Base-by-base conservation (phyloP, 1,140 invertebrate species). In the Cherax quadricarinatus region DNA sequence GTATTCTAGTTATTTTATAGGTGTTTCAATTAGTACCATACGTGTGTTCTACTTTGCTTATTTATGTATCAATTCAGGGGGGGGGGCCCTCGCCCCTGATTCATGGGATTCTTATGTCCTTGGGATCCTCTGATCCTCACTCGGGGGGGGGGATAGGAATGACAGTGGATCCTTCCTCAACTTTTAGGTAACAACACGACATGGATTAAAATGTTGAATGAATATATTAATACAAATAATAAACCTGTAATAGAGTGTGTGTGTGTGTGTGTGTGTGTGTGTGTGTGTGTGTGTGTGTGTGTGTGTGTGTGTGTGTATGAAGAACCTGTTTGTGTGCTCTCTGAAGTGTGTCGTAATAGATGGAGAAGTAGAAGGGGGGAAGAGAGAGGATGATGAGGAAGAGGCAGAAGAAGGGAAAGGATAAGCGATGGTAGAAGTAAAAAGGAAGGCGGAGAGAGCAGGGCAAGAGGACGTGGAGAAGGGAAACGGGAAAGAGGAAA, bases 201-300 rank as follows among this genome's bases (percentile, higher is more conserved):
- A 41, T 41, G 30, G 30, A 41, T 41, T 41, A 41, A 41, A 1
- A 41, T 41, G 2, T 41, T 41, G 30, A 41, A 41, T 41, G 30
- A 41, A 41, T 41, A 41, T 41, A 2, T 41, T 41, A 41, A 41
- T 41, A 2, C 30, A 41, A 41, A 41, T 41, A 41, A 41, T 41
- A 41, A 41, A 41, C 30, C 30, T 0, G 30, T 41, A 41, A 41
- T 41, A n/a, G 80, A 51, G 80, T 82, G 80, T 82, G 80, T 82
- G 80, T 82, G 80, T 82, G 80, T 82, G 80, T 82, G 80, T 82
- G 80, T 82, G 49, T 82, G 80, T 82, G 80, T 82, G 80, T 82
- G 80, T 82, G 80, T 48, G 30, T 78, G 73, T 24, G 73, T 41
- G 21, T 24, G 21, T 78, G 73, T 24, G 73, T 41, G 21, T 24